phyloP scores from a whole-genome alignment of 2,797 vertebrate species.

The Bovichtus variegatus region DNA sequence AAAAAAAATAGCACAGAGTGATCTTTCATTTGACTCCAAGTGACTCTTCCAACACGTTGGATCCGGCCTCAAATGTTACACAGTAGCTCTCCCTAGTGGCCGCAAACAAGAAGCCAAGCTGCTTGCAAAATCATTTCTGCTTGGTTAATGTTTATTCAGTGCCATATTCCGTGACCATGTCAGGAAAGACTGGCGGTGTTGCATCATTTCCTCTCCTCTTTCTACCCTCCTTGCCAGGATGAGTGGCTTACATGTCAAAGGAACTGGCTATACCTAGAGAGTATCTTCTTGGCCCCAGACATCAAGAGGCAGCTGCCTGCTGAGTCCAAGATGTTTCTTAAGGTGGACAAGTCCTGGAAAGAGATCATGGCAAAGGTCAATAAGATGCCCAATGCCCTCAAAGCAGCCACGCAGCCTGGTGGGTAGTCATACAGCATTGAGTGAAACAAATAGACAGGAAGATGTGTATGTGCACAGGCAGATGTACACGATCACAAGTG shows the following conservation, averaged over 20 bases:
- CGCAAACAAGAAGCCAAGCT: constrained; percentile 14
- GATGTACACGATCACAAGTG: background rate
- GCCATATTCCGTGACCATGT: background rate
- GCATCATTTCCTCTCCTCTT: background rate
- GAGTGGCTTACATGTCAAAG: constrained; percentile 90
- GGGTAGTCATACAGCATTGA: constrained; percentile 30
- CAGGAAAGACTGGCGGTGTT: background rate
- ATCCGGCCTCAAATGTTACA: constrained; percentile 32
- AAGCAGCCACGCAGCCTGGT: constrained; percentile 87
- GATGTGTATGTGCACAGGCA: background rate
- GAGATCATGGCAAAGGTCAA: constrained; percentile 89
- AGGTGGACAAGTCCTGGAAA: constrained; percentile 92
- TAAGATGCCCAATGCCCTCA: constrained; percentile 85
- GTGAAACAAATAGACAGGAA: constrained; percentile 4
- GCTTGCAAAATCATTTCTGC: background rate
- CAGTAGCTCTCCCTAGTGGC: constrained; percentile 60
- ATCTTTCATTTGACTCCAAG: constrained; percentile 12
- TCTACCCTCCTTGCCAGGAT: constrained; percentile 75
- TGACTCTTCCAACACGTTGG: constrained; percentile 13
- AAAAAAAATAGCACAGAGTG: background rate
- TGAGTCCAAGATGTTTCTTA: constrained; percentile 90
- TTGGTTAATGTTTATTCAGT: constrained; percentile 6
- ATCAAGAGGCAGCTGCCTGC: constrained; percentile 88
- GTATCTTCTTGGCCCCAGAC: constrained; percentile 89
- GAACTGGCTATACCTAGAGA: constrained; percentile 91